phyloP scores from a whole-genome alignment of 2,113 vertebrate species.

The Pseudolaguvia tuberculata region DNA sequence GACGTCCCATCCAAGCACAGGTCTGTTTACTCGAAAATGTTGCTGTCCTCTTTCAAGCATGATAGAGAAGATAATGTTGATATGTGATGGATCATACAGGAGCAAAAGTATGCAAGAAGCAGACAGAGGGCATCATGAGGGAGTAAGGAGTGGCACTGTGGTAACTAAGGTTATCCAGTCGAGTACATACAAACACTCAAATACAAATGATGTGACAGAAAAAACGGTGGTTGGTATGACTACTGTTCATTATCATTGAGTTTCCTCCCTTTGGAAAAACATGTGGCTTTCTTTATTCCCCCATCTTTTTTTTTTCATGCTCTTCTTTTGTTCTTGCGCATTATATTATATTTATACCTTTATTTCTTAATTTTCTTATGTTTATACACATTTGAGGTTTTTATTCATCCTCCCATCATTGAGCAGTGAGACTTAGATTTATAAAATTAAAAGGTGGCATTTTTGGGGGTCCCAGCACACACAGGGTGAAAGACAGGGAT shows the following conservation, averaged over 20 bases:
- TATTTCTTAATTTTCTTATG: no score
- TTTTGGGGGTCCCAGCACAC: no score
- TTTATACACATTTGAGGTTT: no score
- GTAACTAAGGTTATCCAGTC: slow-evolving; percentile 19
- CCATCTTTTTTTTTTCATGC: not conserved
- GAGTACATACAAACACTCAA: not conserved
- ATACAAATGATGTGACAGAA: not conserved
- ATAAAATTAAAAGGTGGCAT: no score
- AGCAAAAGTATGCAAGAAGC: slow-evolving; percentile 1
- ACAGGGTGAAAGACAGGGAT: no score
- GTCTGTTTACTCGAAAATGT: slow-evolving; percentile 37
- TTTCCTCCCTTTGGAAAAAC: not conserved
- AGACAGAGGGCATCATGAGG: slow-evolving; percentile 25
- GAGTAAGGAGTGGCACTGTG: slow-evolving; percentile 6
- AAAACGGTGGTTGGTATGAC: not conserved
- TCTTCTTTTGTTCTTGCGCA: not conserved
- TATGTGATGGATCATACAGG: slow-evolving; percentile 28
- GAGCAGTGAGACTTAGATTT: no score
- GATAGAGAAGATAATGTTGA: slow-evolving; percentile 23
- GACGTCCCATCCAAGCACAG: slow-evolving; percentile 29
- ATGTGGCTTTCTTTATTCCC: not conserved
- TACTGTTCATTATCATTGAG: not conserved
- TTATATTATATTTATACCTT: no score
- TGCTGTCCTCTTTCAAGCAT: slow-evolving; percentile 4
- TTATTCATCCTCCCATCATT: no score